Base-by-base conservation (phyloP, 2,888 invertebrate genomes). In the Beris chalybata region DNA sequence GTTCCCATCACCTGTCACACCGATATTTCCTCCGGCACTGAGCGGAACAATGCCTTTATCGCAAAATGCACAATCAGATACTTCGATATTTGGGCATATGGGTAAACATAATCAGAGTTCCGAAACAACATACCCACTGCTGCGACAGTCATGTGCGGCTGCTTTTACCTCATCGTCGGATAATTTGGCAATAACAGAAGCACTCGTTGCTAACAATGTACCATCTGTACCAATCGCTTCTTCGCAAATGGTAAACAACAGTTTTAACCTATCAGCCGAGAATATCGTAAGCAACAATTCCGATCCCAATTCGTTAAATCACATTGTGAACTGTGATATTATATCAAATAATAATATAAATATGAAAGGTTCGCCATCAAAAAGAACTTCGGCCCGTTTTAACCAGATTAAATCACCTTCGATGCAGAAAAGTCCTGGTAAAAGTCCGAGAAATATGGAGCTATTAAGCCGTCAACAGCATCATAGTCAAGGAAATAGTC, bases 131-230 rank as follows among this genome's bases (percentile, higher is more conserved):
- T 66, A 69, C 65, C 58, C 70, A 29, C 54, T 66, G 29, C 48
- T 65, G 47, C 45, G 64, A 31, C 69, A 69, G 53, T 44, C 71
- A 44, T 68, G 70, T 64, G 86, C 86, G 5, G 91, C 92, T 5
- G 89, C 92, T 3, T 93, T 92, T 76, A 91, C 92, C 1, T 88
- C 91, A 6, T 90, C 91, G 0, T 89, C 90, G 66, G 91, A 91
- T 76, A 92, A 92, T 74, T 87, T 92, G 82, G 91, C 91, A 1
- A 79, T 92, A 11, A 92, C 91, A 0, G 89, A 91, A 9, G 90
- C 91, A 2, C 90, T 92, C 86, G 90, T 91, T 12, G 89, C 90
- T 58, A 86, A 90, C 4, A 63, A 74, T 12, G 72, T 71, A n/a
- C 67, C 72, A 4, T 86, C 86, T 69, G 43, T 69, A 61, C 53